These are phyloP conservation scores for Ichneumoninae sp. DNA, from an alignment of 2,888 invertebrate genomes.

Conservation along the genomic window DNA sequence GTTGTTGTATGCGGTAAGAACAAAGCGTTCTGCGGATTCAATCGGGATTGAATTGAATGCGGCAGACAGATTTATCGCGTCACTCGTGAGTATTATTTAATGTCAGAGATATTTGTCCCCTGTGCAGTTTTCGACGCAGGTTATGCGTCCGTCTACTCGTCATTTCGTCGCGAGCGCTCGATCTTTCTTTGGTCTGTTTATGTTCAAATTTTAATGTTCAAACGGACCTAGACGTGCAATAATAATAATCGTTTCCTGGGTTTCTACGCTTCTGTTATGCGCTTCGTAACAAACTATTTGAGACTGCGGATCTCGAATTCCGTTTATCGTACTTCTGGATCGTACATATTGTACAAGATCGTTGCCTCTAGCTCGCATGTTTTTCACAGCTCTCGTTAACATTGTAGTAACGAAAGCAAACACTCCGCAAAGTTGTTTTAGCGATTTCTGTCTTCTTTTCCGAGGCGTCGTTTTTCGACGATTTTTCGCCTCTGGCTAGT, in stretches of 20 bases:
- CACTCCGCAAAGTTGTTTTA: too few relatives aligned
- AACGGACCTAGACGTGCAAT: neutral
- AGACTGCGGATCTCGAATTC: too few relatives aligned
- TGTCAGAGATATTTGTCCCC: neutral
- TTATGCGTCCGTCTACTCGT: neutral
- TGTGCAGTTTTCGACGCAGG: neutral
- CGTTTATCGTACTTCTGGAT: too few relatives aligned
- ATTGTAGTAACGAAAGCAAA: too few relatives aligned
- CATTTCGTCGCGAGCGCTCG: neutral
- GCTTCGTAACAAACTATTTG: neutral
- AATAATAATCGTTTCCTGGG: neutral
- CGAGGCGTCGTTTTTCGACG: too few relatives aligned
- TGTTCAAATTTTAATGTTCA: neutral
- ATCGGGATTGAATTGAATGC: neutral
- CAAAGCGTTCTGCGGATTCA: neutral
- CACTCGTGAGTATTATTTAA: neutral
- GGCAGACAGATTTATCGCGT: neutral
- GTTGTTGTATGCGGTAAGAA: neutral
- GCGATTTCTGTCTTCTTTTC: too few relatives aligned
- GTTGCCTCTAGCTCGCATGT: too few relatives aligned
- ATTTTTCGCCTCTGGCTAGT: too few relatives aligned
- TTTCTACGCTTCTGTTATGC: neutral
- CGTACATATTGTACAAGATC: too few relatives aligned
- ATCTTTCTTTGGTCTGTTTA: neutral
- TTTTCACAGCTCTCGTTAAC: too few relatives aligned